A percentile compares a stretch with the other conserved stretches of the same genome.
Evolutionary conservation across 2,888 invertebrate genomes (phyloP).

Genomic region (Agrilus mali): DNA sequence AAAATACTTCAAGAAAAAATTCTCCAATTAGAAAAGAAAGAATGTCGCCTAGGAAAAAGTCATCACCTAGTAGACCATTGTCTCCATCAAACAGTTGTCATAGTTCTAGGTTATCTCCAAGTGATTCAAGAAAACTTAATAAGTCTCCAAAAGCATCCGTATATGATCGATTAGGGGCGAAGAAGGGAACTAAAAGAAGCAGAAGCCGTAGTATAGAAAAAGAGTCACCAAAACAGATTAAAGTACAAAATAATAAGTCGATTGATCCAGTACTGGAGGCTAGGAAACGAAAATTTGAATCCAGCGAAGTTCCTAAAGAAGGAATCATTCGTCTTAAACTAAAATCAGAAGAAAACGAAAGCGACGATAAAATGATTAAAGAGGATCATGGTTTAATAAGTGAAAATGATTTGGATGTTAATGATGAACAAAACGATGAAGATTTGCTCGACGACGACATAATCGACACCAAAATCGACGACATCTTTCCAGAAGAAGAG

Average conservation of each 20-base stretch:
- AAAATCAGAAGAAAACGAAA: slow-evolving; percentile 10
- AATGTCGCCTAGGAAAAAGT: slow-evolving; percentile 5
- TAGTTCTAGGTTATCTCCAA: too few relatives aligned
- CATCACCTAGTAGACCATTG: slow-evolving; percentile 4
- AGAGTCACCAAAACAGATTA: slow-evolving; percentile 8
- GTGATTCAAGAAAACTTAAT: slow-evolving; percentile 1
- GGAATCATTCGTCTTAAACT: slow-evolving; percentile 37
- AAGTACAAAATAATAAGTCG: slow-evolving; percentile 7
- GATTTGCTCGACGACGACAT: slow-evolving; percentile 16
- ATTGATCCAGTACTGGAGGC: slow-evolving; percentile 39
- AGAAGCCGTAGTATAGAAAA: slow-evolving; percentile 15
- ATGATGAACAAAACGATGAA: slow-evolving; percentile 1
- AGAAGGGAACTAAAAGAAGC: slow-evolving; percentile 4
- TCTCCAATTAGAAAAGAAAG: slow-evolving; percentile 3
- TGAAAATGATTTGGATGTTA: neutral
- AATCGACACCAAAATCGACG: slow-evolving; percentile 23
- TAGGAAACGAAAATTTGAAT: slow-evolving; percentile 39
- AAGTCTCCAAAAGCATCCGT: slow-evolving; percentile 14
- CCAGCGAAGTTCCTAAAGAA: slow-evolving; percentile 33
- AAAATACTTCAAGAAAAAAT: neutral
- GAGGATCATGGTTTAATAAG: slow-evolving; percentile 5
- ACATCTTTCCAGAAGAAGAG: slow-evolving; percentile 32
- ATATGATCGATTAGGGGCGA: slow-evolving; percentile 20
- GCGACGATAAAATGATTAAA: slow-evolving; percentile 7
- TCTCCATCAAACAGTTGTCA: slow-evolving; percentile 5